A percentile compares a stretch with the other conserved stretches of the same genome.
These are phyloP conservation scores for Micrasema longulum DNA, from an alignment of 1,140 invertebrate genomes.

Conservation along the genomic window DNA sequence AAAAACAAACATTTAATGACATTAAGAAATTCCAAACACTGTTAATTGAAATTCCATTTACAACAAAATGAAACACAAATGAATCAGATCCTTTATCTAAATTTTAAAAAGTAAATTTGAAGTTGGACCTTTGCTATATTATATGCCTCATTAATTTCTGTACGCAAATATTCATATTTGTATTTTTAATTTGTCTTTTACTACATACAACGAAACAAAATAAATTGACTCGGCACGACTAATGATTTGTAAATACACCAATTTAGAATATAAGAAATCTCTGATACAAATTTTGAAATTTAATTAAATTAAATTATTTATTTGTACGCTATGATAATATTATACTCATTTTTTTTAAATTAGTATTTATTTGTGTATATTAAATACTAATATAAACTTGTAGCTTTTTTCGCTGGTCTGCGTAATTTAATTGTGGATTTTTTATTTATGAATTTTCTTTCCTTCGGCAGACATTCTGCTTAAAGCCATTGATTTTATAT, in stretches of 20 bases:
- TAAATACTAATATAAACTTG: background rate
- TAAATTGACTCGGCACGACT: constrained; percentile 19
- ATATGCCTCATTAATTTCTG: no score
- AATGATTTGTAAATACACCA: constrained; percentile 36
- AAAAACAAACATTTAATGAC: no score
- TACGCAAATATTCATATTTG: constrained; percentile 4
- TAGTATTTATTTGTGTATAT: background rate
- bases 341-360: background rate
- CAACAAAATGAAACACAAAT: no score
- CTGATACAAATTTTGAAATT: no score
- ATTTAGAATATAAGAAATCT: background rate
- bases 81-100: no score
- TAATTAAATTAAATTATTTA: background rate
- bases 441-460: no score
- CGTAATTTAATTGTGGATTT: no score
- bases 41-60: no score
- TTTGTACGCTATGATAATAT: background rate
- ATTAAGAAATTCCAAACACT: no score
- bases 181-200: constrained; percentile 11
- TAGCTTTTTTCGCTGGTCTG: no score
- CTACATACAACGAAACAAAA: background rate
- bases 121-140: no score
- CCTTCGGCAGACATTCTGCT: background rate
- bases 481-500: constrained; percentile 18
- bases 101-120: no score